Evolutionary conservation across 1,140 invertebrate genomes (phyloP).

Genomic region (Parapsyche elsis): DNA sequence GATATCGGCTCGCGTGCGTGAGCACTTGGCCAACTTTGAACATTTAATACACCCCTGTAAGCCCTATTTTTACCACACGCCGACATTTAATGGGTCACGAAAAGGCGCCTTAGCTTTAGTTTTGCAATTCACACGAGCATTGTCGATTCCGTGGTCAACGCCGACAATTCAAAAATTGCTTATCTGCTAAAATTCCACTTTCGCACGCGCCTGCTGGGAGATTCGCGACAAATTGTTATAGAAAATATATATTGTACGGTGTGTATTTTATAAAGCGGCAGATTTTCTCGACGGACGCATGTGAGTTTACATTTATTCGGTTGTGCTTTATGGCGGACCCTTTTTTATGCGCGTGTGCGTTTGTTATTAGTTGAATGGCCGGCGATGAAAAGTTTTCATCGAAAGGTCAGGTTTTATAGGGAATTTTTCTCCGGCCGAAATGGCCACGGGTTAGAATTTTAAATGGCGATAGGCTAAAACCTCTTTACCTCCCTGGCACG

Average conservation of each 20-base stretch:
- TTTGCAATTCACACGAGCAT: constrained; percentile 10
- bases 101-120: background rate
- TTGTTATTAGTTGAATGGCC: constrained; percentile 20
- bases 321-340: background rate
- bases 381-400: constrained; percentile 31
- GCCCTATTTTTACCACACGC: background rate
- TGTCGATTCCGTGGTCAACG: constrained; percentile 1
- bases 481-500: background rate
- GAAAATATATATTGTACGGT: background rate
- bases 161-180: background rate
- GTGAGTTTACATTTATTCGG: constrained; percentile 13
- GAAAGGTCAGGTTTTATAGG: constrained; percentile 29
- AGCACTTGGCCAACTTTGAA: background rate
- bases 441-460: constrained; percentile 15
- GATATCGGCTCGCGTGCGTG: background rate
- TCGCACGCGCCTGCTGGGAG: background rate
- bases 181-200: background rate
- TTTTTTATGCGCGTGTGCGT: background rate
- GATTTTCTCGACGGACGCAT: background rate
- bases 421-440: background rate
- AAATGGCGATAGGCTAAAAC: constrained; percentile 29
- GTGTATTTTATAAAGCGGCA: background rate
- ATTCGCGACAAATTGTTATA: background rate
- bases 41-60: background rate
- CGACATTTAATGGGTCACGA: constrained; percentile 20